Evolutionary conservation across 2,797 vertebrate genomes (phyloP), one percentile per base, ranked within the genome.

Genomic region (Caiman crocodilus): DNA sequence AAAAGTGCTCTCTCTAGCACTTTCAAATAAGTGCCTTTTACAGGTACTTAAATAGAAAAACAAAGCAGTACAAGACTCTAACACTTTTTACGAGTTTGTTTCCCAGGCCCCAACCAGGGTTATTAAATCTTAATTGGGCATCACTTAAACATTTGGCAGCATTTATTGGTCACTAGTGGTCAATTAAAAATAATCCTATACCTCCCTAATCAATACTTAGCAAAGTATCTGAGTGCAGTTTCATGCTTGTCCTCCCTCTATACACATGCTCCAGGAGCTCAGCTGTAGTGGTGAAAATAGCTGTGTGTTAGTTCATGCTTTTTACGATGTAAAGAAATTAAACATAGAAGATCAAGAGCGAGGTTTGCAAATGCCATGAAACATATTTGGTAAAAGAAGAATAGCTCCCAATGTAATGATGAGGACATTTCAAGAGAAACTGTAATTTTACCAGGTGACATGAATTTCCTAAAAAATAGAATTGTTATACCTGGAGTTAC

Each of bases 81-180:
- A 32, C 76, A 77, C 71, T 89, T 92, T 95, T 96, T 94, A 94
- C 0, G 1, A 92, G 92, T 77, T 95, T n/a, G 10, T 95, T 96
- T 97, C 95, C 81, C 91, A 95, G 93, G 75, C 85, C 84, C 90
- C 1, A 11, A 83, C 89, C 90, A 79, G 84, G 92, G 85, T 74
- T 76, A 57, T 94, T 90, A 95, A 92, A 90, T 79, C 5, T 0
- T 73, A 93, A 94, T 92, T 82, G 92, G 30, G 87, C 84, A 79
- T 87, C 79, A 65, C 92, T 93, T 90, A 92, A 92, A 92, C 71
- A 73, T 89, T 88, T 77, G 88, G 85, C 91, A 90, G 84, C 85
- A 65, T 95, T 97, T 96, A 96, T 92, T 92, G 96, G 84, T 90
- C 92, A 91, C 91, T 58, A 42, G 90, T 92, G 94, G 85, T 88